Conservation (phyloP, 2,888 invertebrate species). For the Dorcus hopei region DNA sequence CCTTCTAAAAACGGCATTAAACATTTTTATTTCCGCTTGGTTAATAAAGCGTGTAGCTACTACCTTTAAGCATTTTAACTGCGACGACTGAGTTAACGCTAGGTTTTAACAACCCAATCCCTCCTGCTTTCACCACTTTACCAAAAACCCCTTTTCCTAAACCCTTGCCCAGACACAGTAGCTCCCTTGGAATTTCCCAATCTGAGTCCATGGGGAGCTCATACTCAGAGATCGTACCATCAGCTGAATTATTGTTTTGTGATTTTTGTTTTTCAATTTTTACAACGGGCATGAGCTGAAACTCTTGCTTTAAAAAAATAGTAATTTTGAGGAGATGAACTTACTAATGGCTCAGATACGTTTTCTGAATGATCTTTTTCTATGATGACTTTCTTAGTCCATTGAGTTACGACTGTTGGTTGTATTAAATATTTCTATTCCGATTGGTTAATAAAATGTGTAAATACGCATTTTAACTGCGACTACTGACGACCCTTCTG, state of each 20-base stretch:
- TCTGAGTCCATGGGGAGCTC: constrained; percentile 91
- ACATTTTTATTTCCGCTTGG: background rate
- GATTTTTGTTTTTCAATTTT: constrained; percentile 87
- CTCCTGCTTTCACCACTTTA: constrained; percentile 88
- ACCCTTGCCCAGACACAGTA: constrained; percentile 73
- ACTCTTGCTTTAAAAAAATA: constrained; percentile 11
- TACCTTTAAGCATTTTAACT: constrained; percentile 97
- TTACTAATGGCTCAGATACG: constrained; percentile 63
- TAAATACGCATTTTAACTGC: too few relatives aligned
- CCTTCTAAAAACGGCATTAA: constrained; percentile 64
- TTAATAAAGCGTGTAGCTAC: constrained; percentile 3
- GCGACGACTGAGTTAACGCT: constrained; percentile 79
- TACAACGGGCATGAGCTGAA: constrained; percentile 80
- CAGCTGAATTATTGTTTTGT: constrained; percentile 64
- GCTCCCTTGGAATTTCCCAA: constrained; percentile 88
- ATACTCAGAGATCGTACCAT: constrained; percentile 83
- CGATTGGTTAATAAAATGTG: too few relatives aligned
- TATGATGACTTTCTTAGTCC: constrained; percentile 88
- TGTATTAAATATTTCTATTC: constrained; percentile 55
- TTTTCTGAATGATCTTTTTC: constrained; percentile 69
- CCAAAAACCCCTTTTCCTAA: constrained; percentile 98
- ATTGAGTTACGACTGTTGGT: constrained; percentile 81
- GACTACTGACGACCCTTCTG: too few relatives aligned
- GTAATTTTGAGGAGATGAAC: background rate
- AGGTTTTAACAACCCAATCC: constrained; percentile 66